Evolutionary conservation across 2,888 invertebrate genomes (phyloP), one percentile per base, ranked within the genome.

Genomic region (Caenorhabditis sinica): DNA sequence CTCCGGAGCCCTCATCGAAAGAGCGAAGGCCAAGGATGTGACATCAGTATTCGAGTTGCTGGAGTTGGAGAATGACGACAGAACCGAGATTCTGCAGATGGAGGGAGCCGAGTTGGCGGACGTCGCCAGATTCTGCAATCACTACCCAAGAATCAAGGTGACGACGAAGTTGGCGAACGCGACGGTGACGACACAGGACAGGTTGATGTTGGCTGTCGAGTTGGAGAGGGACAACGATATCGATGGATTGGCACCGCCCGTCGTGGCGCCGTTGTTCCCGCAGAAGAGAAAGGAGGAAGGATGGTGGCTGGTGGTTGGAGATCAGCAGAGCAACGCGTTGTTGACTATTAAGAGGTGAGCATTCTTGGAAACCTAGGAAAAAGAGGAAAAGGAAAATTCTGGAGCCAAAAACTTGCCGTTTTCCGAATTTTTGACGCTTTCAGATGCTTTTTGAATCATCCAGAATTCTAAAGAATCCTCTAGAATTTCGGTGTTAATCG

Each of bases 301-400:
- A 71, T 95, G 95, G 95, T 99, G 99, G 99, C 96, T 99, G 51
- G 98, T 99, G 13, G 96, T 99, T 89, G 99, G 99, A 65, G 98
- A 98, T 93, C 96, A 97, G 0, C 96, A 96, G 93, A 95, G 95
- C 40, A 99, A 99, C 94, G 96, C 97, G 0, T 94, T 99, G 60
- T 95, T 98, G 9, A 98, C 98, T 13, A 99, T 99, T 93, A 99
- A 99, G 94, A 95, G 99, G 49, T 95, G 69, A 45, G 72, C 17
- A 51, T 45, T 25, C 60, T 49, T 53, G 28, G n/a, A 25, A 30
- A 30, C 33, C 66, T 53, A 17, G 15, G 20, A 28, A 13, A 40
- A 40, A 13, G 13, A 40, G 40, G 2, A 40, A 13, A 40, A 40
- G 6, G 40, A 11, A 13, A 2, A 40, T 40, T 40, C 40, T 40